Evolutionary conservation across 2,113 vertebrate species (phyloP), one percentile per base, ranked within the genome.

Genomic region (Anthoscopus minutus): DNA sequence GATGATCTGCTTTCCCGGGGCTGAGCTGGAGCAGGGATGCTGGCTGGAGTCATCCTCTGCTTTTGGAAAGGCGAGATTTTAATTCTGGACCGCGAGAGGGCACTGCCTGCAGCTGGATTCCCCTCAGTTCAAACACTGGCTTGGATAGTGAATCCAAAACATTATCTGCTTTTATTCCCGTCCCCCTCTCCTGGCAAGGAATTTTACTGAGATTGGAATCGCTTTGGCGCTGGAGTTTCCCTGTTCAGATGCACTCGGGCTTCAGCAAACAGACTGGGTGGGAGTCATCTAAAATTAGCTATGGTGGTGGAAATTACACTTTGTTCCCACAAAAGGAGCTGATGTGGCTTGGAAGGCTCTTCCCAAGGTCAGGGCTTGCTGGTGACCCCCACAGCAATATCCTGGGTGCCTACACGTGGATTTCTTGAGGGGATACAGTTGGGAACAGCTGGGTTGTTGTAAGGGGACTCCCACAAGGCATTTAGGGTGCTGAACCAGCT

Each of bases 11-110:
- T 48, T n/a, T 66, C 27, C 56, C 15, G 27, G 30, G 9, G 47
- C 64, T 47, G 47, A 30, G 60, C 33, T n/a, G 77, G 37, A 51
- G 65, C 48, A 27, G 58, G 70, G 31, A 25, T 80, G 70, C 54
- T 89, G 11, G 1, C 78, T 25, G 33, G 23, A 61, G 4, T 31
- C 65, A 4, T 8, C 48, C 31, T 6, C 21, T 4, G 21, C 38
- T 64, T 64, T 37, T 5, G 79, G 33, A 66, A 44, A n/a, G 8
- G 22, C 4, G 58, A 64, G 69, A 44, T 56, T 91, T 80, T 21
- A 18, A 48, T 7, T 14, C 15, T 2, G 20, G 44, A 37, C 97
- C 98, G 94, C 97, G 21, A 97, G 98, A 95, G 97, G 97, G 98
- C 97, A 89, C 61, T 97, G 94, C 89, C 60, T 42, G 92, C 97